Evolutionary conservation across 2,113 vertebrate genomes (phyloP), one percentile per base, ranked within the genome.

Genomic region (Erythrolamprus reginae): DNA sequence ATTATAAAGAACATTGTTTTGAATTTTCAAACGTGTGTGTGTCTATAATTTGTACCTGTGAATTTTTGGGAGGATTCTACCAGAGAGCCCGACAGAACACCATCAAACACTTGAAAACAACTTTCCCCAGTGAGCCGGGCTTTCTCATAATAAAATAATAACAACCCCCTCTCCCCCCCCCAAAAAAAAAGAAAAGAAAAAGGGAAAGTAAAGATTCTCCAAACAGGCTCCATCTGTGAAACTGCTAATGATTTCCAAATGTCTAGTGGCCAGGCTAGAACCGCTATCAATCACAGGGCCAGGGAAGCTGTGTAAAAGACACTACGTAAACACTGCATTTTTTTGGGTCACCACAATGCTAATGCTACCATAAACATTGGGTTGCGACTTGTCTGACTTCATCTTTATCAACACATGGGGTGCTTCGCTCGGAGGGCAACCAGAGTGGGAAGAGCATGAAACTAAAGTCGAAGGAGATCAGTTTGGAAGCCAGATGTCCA

Each of bases 241-340:
- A 88, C 45, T 55, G 84, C 52, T 91, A 91, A 91, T 91, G 86
- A 91, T 91, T 91, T 91, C 86, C 90, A 91, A 91, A 87, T 91
- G 90, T 26, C 86, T 88, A 38, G 51, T 55, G 51, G 70, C 65
- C 42, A 12, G 45, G 56, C 86, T 28, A 91, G 86, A 91, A 15
- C 65, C 50, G 70, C 90, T 88, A 91, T 91, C 90, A 56, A 88
- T 91, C 90, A 88, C 19, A 45, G 65, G 52, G 42, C 51, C 17
- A 58, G 90, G 70, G 85, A 88, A 55, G 45, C 90, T 38, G 52
- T 90, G 90, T 88, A 91, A 91, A 12, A 47, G 85, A 91, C 82
- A 91, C 86, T 91, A 58, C 21, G 19, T 77, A 91, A 91, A 91
- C 90, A 83, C 86, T 38, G 17, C 52, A 83, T 88, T 88, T 91